A percentile compares a stretch with the other conserved stretches of the same genome.
These are phyloP conservation scores for Axinella damicornis DNA, from an alignment of 37 sponge, comb jelly and placozoan genomes.

Conservation along the genomic window DNA sequence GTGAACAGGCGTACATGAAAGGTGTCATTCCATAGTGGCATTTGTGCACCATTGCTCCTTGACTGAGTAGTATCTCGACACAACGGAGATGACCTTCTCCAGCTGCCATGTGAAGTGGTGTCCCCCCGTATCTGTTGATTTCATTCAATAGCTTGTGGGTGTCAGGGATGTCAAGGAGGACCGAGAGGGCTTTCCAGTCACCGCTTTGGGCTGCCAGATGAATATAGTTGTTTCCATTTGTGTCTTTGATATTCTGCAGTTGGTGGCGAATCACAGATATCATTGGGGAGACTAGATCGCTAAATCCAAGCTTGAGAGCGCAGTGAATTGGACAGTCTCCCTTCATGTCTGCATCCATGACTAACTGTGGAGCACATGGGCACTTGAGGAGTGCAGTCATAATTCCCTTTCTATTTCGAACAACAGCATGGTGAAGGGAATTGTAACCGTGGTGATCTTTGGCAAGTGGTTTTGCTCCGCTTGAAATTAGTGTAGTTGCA, in stretches of 20 bases:
- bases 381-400: conserved; percentile 23
- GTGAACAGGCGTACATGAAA: conserved; percentile 61
- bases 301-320: conserved; percentile 33
- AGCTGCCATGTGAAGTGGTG: conserved; percentile 87
- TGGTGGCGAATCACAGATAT: conserved; percentile 20
- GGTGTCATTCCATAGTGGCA: conserved; percentile 73
- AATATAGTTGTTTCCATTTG: conserved; percentile 58
- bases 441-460: conserved; percentile 49
- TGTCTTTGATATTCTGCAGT: conserved; percentile 42
- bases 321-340: conserved; percentile 54
- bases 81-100: conserved; percentile 45
- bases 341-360: conserved; percentile 24
- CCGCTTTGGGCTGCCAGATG: conserved; percentile 77
- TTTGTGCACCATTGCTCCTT: conserved; percentile 88
- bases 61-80: conserved; percentile 75
- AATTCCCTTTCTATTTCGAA: conserved; percentile 33
- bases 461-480: conserved; percentile 42
- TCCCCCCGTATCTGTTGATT: conserved; percentile 56
- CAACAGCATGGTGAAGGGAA: conserved; percentile 67
- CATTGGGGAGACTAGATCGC: conserved; percentile 32
- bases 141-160: conserved; percentile 79
- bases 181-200: conserved; percentile 37
- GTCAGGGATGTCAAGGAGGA: conserved; percentile 42
- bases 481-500: conserved; percentile 35
- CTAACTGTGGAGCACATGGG: conserved; percentile 34